Evolutionary conservation across 2,888 invertebrate species (phyloP).

Genomic region (Drosophila setosimentum): DNA sequence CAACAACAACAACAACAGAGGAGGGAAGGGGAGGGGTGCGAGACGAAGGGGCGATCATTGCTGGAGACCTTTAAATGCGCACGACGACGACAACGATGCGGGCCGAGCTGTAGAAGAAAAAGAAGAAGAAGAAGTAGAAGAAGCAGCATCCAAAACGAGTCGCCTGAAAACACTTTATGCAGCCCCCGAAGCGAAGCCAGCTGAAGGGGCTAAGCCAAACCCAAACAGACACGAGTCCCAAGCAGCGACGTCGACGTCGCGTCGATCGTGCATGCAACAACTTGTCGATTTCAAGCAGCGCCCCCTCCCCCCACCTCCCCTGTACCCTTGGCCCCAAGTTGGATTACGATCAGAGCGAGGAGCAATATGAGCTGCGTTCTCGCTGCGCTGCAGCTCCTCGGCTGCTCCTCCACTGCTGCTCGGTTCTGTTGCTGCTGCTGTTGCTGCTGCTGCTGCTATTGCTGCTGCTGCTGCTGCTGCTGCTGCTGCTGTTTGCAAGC

Average conservation of each 20-base stretch:
- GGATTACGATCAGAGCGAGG: slow-evolving; percentile 74
- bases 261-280: slow-evolving; percentile 75
- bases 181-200: slow-evolving; percentile 37
- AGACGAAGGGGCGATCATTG: slow-evolving; percentile 24
- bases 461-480: slow-evolving; percentile 37
- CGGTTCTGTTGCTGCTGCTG: slow-evolving; percentile 16
- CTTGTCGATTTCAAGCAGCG: slow-evolving; percentile 68
- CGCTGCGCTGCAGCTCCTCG: background rate
- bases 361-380: slow-evolving; percentile 61
- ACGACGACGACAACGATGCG: slow-evolving; percentile 67
- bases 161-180: slow-evolving; percentile 47
- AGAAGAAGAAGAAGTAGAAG: slow-evolving; percentile 18
- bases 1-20: background rate
- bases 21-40: background rate
- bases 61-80: slow-evolving; percentile 76
- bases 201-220: slow-evolving; percentile 56
- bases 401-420: slow-evolving; percentile 23
- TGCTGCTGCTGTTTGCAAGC: slow-evolving; percentile 55
- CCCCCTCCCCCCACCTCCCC: background rate
- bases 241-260: slow-evolving; percentile 37
- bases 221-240: slow-evolving; percentile 61
- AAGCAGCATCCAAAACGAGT: slow-evolving; percentile 65
- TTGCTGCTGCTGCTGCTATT: background rate
- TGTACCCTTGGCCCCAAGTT: slow-evolving; percentile 51
- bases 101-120: slow-evolving; percentile 50